phyloP scores from a whole-genome alignment of 2,113 vertebrate genomes.

The Acanthisitta chloris region DNA sequence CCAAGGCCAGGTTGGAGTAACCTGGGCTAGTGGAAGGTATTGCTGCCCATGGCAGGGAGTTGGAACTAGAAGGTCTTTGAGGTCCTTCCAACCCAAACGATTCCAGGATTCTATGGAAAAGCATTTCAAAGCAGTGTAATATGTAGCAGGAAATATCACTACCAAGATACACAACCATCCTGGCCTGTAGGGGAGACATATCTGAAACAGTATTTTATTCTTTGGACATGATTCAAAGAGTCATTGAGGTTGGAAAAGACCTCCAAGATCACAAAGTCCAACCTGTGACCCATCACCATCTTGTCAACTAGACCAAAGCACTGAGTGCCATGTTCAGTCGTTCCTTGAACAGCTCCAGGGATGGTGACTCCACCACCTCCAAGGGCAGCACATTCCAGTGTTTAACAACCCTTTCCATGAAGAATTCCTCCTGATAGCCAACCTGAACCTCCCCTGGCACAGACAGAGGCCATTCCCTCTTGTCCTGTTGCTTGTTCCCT shows the following conservation, averaged over 20 bases:
- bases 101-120: neutral
- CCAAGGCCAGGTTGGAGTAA: neutral
- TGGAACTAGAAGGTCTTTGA: neutral
- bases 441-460: fast-evolving
- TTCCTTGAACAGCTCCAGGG: neutral
- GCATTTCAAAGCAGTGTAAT: neutral
- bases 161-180: neutral
- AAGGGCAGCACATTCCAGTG: neutral
- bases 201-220: neutral
- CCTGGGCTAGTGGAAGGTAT: neutral
- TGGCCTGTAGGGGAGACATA: neutral
- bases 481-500: neutral
- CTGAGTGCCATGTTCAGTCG: neutral
- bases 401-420: fast-evolving
- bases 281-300: neutral
- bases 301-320: neutral
- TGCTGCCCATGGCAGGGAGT: neutral
- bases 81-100: neutral
- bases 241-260: neutral
- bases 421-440: neutral
- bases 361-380: fast-evolving
- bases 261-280: no score
- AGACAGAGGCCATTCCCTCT: neutral
- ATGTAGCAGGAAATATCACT: neutral
- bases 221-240: neutral